A percentile compares a stretch with the other conserved stretches of the same genome.
Evolutionary conservation across 2,888 invertebrate species (phyloP).

Genomic region (Machimus rusticus): DNA sequence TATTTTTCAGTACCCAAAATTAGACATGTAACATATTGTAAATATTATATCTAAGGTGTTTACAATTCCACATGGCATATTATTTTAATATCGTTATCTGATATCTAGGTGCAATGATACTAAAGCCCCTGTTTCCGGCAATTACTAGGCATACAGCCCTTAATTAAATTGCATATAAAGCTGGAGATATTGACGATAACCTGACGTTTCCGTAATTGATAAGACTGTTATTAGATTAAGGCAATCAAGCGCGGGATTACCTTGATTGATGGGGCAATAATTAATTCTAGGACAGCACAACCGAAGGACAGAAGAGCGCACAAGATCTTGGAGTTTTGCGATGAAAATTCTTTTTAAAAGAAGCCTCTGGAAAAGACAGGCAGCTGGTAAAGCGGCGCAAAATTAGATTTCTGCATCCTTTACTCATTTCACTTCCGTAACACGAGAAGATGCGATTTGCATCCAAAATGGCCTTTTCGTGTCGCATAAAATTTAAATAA

Average conservation of each 20-base stretch:
- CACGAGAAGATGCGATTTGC: not conserved
- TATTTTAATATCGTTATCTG: not conserved
- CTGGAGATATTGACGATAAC: not conserved
- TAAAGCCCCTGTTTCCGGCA: not conserved
- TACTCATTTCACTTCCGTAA: not conserved
- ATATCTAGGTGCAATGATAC: not conserved
- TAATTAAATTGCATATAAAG: not conserved
- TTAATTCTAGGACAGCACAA: not conserved
- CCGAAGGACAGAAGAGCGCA: not conserved
- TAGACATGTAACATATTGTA: too few species aligned
- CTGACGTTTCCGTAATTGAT: constrained; percentile 13
- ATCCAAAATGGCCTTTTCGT: not conserved
- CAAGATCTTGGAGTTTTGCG: not conserved
- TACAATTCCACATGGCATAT: not conserved
- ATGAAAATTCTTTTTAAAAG: not conserved
- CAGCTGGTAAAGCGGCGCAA: not conserved
- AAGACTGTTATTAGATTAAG: not conserved
- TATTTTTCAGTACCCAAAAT: too few species aligned
- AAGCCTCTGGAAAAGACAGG: not conserved
- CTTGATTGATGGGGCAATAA: constrained; percentile 20
- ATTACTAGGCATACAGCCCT: not conserved
- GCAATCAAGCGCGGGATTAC: constrained; percentile 3
- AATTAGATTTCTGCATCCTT: not conserved
- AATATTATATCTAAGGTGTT: not conserved
- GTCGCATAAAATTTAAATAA: not conserved